Evolutionary conservation across 2,797 vertebrate genomes (phyloP), one percentile per base, ranked within the genome.

Genomic region (Erethizon dorsatum): DNA sequence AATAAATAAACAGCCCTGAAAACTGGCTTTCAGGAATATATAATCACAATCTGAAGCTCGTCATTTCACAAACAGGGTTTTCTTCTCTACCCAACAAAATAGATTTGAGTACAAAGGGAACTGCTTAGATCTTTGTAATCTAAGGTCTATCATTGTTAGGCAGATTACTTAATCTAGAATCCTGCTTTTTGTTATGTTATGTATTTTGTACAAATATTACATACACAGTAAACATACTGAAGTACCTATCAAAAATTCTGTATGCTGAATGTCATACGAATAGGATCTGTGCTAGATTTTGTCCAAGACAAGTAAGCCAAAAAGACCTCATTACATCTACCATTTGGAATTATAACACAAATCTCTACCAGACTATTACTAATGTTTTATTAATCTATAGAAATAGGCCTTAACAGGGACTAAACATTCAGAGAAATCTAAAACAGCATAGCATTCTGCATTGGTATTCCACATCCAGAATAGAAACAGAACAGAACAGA

Each of bases 181-280:
- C 52, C 41, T 86, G 24, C 10, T n/a, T 94, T 96, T 45, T 91
- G 54, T 61, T 92, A 31, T 91, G 54, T 73, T 84, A 84, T 88
- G 59, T 9, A 84, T 79, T 86, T 71, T 9, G 80, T 79, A 79
- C 37, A 88, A 94, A 33, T 28, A 75, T 59, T 37, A 75, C 5
- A 79, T 12, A 57, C 90, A 5, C 57, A 95, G 77, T 61, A 95
- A 77, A 73, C 18, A 87, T 77, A 82, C 33, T 50, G 52, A 24
- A 92, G 57, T 77, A 87, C 67, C 56, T 41, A 95, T 90, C 89
- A 85, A 88, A 92, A 37, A 93, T 93, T 93, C 37, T 95, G 84
- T 26, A 85, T 95, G 67, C 6, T 95, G 41, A 95, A 91, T 94
- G 92, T 88, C 73, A 92, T 47, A 88, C 9, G 73, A 83, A 52